These are phyloP conservation scores for Ferdinandea cuprea DNA, from an alignment of 2,888 invertebrate genomes.

Conservation along the genomic window DNA sequence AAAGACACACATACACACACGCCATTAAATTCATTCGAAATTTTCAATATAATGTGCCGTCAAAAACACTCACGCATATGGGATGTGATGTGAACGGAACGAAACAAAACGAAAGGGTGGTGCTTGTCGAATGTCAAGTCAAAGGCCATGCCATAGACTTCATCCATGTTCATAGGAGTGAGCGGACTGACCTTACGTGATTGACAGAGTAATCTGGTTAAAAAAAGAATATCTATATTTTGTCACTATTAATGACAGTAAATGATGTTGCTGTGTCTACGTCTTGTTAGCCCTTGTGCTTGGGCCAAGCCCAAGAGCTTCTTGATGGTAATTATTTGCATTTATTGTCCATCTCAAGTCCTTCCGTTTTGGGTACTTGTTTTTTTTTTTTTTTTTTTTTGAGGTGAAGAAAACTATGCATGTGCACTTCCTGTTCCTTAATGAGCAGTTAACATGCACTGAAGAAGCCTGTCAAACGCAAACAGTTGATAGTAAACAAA, in stretches of 20 bases:
- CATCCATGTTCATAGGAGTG: constrained; percentile 40
- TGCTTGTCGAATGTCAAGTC: constrained; percentile 31
- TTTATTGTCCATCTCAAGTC: constrained; percentile 10
- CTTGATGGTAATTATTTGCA: constrained; percentile 45
- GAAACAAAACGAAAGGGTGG: constrained; percentile 29
- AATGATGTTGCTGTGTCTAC: constrained; percentile 3
- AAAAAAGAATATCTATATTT: constrained; percentile 62
- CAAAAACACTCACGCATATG: constrained; percentile 35
- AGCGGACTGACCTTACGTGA: constrained; percentile 66
- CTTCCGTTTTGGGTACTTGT: too few species aligned
- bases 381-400: too few species aligned
- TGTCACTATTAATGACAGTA: constrained; percentile 38
- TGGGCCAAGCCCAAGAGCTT: not conserved
- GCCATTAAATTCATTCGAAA: constrained; percentile 49
- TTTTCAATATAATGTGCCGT: constrained; percentile 60
- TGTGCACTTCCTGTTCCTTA: too few species aligned
- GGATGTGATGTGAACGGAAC: not conserved
- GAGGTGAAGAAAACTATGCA: too few species aligned
- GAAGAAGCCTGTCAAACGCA: too few species aligned
- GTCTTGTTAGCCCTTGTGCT: too few species aligned
- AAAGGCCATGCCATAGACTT: constrained; percentile 38
- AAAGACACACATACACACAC: constrained; percentile 31
- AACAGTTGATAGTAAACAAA: too few species aligned
- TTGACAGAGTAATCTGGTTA: constrained; percentile 55
- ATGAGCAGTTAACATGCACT: too few species aligned